phyloP scores from a whole-genome alignment of 2,888 invertebrate species.

The Drosophila kuntzei region DNA sequence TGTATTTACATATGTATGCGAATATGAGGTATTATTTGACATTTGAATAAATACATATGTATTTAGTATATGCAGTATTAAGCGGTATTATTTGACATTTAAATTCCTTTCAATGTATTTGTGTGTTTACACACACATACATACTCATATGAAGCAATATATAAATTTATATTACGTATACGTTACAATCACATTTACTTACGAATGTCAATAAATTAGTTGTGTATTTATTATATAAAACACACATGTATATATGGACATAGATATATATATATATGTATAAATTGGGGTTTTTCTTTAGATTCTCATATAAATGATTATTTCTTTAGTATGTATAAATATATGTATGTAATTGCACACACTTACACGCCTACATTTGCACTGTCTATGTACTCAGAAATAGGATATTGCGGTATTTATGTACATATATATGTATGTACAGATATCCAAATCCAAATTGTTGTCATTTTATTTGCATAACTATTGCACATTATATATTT shows the following conservation, averaged over 20 bases:
- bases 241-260: not conserved
- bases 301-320: too few relatives aligned
- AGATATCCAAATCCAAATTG: not conserved
- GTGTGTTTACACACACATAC: conserved; percentile 11
- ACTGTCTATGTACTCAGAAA: not conserved
- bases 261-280: not conserved
- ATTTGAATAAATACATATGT: conserved; percentile 8
- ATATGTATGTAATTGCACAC: not conserved
- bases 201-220: conserved; percentile 7
- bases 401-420: conserved; percentile 12
- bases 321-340: not conserved
- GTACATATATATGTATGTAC: not conserved
- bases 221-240: conserved; percentile 14
- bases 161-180: conserved; percentile 1
- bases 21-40: not conserved
- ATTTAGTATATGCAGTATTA: conserved; percentile 3
- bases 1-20: not conserved
- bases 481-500: not conserved
- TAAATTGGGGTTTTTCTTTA: not conserved
- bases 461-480: conserved; percentile 22
- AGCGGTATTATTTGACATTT: conserved; percentile 14
- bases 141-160: not conserved
- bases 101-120: not conserved
- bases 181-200: conserved; percentile 1
- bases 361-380: conserved; percentile 3